Base-by-base conservation (phyloP, 2,888 invertebrate genomes). In the Ormyrus labotus region DNA sequence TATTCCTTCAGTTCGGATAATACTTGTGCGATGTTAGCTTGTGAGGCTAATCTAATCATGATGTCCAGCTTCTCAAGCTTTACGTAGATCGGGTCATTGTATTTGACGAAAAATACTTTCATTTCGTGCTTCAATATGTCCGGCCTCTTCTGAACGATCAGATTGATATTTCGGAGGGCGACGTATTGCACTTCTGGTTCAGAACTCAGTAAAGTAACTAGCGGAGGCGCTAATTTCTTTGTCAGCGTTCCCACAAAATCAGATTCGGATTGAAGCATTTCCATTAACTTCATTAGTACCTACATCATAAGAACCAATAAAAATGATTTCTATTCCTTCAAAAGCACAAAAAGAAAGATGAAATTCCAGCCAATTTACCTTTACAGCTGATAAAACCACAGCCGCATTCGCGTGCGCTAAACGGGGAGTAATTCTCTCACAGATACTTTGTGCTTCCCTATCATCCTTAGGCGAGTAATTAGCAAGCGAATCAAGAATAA, bases 131-230 rank as follows among this genome's bases (percentile, higher is more conserved):
- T 99, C 65, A 99, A 92, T 85, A 99, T 99, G 81, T 99, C 99
- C 0, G 99, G 98, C 63, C 99, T 93, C 91, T 99, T 99, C 92
- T 99, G 99, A 13, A 99, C 99, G 83, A 99, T 99, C 67, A 99
- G 93, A 92, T 99, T 99, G 88, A 99, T 99, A 91, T 99, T 99
- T 84, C 99, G 92, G 80, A 99, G 92, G 0, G 99, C 99, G 5
- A 99, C 99, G 90, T 99, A 99, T 91, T 99, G 99, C 71, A 99
- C 99, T 92, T 99, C 99, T 0, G 99, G 98, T 91, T 99, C 99
- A 0, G 99, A 98, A 64, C 98, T 98, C 9, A 99, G 93, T 75
- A 99, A 92, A 0, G 99, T 99, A 8, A 99, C 99, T 58, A 99
- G 93, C 8, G 99, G 99, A n/a, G 99, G 99, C 5, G 99, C 98